Conservation (phyloP, 1,140 invertebrate species). For the Pygmarrhopalites habei region DNA sequence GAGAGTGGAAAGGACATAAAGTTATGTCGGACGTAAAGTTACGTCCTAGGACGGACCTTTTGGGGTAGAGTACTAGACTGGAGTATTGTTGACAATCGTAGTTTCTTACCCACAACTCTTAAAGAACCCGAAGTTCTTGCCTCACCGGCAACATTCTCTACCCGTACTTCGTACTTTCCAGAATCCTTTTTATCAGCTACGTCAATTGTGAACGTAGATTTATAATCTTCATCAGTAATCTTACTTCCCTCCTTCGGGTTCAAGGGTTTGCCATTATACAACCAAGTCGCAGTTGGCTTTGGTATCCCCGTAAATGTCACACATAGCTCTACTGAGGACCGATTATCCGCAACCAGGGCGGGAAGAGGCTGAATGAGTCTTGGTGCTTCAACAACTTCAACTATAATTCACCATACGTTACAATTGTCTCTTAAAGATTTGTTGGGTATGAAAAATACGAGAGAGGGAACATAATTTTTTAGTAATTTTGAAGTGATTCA, state of each 20-base stretch:
- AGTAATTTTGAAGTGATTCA: too few species aligned
- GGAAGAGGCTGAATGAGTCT: conserved; percentile 60
- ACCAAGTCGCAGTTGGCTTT: conserved; percentile 73
- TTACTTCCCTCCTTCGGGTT: conserved; percentile 57
- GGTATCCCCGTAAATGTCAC: conserved; percentile 64
- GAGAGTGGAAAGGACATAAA: too few species aligned
- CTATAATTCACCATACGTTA: too few species aligned
- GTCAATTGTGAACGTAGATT: conserved; percentile 59
- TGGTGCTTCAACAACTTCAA: conserved; percentile 50
- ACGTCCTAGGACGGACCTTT: too few species aligned
- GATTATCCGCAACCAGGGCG: conserved; percentile 53
- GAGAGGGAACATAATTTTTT: too few species aligned
- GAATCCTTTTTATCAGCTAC: conserved; percentile 63
- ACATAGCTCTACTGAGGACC: conserved; percentile 55
- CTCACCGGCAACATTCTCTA: conserved; percentile 65
- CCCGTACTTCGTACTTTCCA: conserved; percentile 76
- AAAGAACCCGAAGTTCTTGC: conserved; percentile 70
- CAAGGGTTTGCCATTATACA: conserved; percentile 74
- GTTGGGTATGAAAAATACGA: too few species aligned
- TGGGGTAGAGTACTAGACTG: too few species aligned
- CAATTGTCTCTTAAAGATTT: too few species aligned
- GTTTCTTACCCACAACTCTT: conserved; percentile 44
- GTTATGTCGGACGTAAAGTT: too few species aligned
- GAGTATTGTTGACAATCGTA: too few species aligned
- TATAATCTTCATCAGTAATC: conserved; percentile 57